These are phyloP conservation scores for Cephus sareptanus DNA, from an alignment of 2,888 invertebrate genomes.

Conservation along the genomic window DNA sequence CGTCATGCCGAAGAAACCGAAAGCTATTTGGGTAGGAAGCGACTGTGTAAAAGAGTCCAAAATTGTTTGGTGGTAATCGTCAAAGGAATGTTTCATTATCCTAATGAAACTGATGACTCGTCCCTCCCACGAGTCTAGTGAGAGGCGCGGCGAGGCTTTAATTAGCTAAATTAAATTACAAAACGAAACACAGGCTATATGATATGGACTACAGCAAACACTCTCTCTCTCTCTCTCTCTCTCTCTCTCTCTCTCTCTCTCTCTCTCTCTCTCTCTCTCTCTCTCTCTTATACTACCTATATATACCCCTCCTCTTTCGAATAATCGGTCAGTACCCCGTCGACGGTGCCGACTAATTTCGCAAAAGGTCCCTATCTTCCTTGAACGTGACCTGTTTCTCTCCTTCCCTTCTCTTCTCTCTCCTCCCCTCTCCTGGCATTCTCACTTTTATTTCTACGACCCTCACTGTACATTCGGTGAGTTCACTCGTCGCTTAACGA, in stretches of 20 bases:
- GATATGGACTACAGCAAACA: not conserved
- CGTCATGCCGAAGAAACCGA: not conserved
- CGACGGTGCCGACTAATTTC: slow-evolving; percentile 38
- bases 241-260: not conserved
- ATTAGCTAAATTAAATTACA: slow-evolving; percentile 56
- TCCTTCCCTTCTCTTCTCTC: not conserved
- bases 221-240: not conserved
- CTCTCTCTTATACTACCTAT: not conserved
- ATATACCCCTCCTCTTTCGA: not conserved
- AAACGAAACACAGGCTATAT: slow-evolving; percentile 39
- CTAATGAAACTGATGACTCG: slow-evolving; percentile 53
- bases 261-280: not conserved
- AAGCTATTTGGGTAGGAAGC: not conserved
- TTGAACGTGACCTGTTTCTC: slow-evolving; percentile 40
- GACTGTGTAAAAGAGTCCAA: slow-evolving; percentile 18
- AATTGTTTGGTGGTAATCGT: slow-evolving; percentile 27
- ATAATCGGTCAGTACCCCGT: not conserved
- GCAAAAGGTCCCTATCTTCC: slow-evolving; percentile 38
- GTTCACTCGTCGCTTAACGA: slow-evolving; percentile 42
- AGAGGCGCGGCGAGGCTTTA: slow-evolving; percentile 33
- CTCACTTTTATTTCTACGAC: not conserved
- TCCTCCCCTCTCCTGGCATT: not conserved
- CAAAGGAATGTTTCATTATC: slow-evolving; percentile 52
- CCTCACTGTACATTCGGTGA: not conserved
- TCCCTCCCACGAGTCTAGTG: slow-evolving; percentile 19